Conservation (phyloP, 2,797 vertebrate species). For the Macroramphosus scolopax region DNA sequence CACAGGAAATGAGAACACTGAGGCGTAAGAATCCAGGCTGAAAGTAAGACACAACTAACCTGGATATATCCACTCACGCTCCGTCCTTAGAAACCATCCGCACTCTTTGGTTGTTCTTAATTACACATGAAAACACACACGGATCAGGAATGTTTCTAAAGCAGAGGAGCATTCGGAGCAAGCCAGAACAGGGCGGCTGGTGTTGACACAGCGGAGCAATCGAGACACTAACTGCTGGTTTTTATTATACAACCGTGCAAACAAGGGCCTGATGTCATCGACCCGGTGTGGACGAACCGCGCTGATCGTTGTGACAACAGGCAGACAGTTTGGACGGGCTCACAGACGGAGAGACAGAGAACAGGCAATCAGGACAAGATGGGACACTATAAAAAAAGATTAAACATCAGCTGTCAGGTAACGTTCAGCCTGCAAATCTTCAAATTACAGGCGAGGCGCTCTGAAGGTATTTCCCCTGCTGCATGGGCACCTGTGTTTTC, state of each 20-base stretch:
- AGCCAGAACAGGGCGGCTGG: slow-evolving; percentile 65
- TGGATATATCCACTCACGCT: slow-evolving; percentile 29
- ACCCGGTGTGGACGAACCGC: slow-evolving; percentile 30
- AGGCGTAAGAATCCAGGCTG: slow-evolving; percentile 19
- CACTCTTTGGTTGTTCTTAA: slow-evolving; percentile 32
- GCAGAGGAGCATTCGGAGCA: slow-evolving; percentile 50
- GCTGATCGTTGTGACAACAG: slow-evolving; percentile 29
- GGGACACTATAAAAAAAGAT: slow-evolving; percentile 19
- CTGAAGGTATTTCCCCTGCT: slow-evolving; percentile 48
- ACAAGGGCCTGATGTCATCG: slow-evolving; percentile 59
- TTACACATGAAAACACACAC: slow-evolving; percentile 38
- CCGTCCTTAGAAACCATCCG: slow-evolving; percentile 29
- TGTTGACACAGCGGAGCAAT: slow-evolving; percentile 65
- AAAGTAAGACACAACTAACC: background rate
- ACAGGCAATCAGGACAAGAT: slow-evolving; percentile 15
- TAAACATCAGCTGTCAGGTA: slow-evolving; percentile 25
- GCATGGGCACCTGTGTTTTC: slow-evolving; percentile 54
- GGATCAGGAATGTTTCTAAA: slow-evolving; percentile 61
- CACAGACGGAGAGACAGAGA: background rate
- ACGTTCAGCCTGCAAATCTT: slow-evolving; percentile 5
- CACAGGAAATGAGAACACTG: slow-evolving; percentile 57
- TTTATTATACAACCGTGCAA: slow-evolving; percentile 63
- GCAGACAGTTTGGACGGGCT: slow-evolving; percentile 6
- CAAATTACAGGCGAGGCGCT: slow-evolving; percentile 48
- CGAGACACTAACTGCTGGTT: slow-evolving; percentile 59